These are phyloP conservation scores for Melanerpes formicivorus DNA, from an alignment of 2,113 vertebrate species.

Conservation along the genomic window DNA sequence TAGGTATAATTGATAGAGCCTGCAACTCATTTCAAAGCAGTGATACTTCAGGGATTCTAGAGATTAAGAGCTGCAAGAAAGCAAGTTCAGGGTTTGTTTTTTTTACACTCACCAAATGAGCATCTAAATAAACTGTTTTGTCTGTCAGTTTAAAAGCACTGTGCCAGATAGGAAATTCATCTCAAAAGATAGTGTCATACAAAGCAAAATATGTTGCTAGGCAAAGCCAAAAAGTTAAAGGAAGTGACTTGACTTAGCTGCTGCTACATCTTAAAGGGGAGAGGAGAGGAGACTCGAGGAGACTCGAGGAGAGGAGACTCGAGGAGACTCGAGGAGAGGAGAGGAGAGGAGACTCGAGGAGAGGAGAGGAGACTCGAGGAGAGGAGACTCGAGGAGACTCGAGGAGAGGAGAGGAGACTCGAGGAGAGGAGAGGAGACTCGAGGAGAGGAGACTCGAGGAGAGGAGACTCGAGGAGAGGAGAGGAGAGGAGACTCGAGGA, in stretches of 20 bases:
- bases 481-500: neutral
- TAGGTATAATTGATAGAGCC: constrained; percentile 78
- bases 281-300: too few relatives aligned
- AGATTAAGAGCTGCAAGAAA: constrained; percentile 63
- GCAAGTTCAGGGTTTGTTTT: constrained; percentile 51
- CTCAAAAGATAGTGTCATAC: constrained; percentile 45
- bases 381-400: too few relatives aligned
- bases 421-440: too few relatives aligned
- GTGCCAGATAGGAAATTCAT: constrained; percentile 10
- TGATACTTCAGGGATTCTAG: constrained; percentile 69
- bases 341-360: too few relatives aligned
- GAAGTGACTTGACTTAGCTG: neutral
- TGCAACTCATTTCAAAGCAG: constrained; percentile 74
- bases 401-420: too few relatives aligned
- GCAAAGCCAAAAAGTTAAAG: constrained; percentile 5
- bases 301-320: too few relatives aligned
- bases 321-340: neutral
- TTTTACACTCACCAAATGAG: neutral
- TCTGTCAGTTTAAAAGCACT: neutral
- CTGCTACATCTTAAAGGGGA: neutral
- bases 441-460: too few relatives aligned
- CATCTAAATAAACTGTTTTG: neutral
- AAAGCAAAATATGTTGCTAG: constrained; percentile 2
- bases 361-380: too few relatives aligned
- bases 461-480: too few relatives aligned